A percentile compares a stretch with the other conserved stretches of the same genome.
Evolutionary conservation across 2,797 vertebrate genomes (phyloP).

Genomic region (Nyctalus aviator): DNA sequence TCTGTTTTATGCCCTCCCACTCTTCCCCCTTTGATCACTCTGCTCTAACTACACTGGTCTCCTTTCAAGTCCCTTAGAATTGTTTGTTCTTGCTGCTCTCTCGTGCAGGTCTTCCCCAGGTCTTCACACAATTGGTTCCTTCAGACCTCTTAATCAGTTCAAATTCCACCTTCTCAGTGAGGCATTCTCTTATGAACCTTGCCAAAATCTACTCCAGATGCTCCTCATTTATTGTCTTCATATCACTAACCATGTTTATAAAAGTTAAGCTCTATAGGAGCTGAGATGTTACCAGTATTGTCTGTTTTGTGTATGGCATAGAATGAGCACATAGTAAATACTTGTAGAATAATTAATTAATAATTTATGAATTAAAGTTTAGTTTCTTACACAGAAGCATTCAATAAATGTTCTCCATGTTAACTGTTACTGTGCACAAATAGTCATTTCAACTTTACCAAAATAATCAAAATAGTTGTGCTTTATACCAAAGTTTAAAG

Average conservation of each 20-base stretch:
- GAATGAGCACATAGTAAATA: not conserved
- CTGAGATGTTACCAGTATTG: not conserved
- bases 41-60: not conserved
- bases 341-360: not conserved
- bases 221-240: not conserved
- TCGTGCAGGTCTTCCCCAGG: not conserved
- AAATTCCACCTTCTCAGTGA: not conserved
- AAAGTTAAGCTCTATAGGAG: not conserved
- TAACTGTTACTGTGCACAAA: not conserved
- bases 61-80: not conserved
- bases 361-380: not conserved
- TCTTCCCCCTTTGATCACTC: not conserved
- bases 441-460: not conserved
- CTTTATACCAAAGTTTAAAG: not conserved
- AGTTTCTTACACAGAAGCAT: not conserved
- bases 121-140: not conserved
- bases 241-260: not conserved
- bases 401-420: not conserved
- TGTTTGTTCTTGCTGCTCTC: not conserved
- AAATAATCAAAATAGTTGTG: not conserved
- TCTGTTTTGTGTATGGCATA: not conserved
- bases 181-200: not conserved
- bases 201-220: not conserved
- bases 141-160: not conserved
- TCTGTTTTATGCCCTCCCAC: not conserved